Conservation (phyloP, 1,140 invertebrate species). For the Rhyzopertha dominica region DNA sequence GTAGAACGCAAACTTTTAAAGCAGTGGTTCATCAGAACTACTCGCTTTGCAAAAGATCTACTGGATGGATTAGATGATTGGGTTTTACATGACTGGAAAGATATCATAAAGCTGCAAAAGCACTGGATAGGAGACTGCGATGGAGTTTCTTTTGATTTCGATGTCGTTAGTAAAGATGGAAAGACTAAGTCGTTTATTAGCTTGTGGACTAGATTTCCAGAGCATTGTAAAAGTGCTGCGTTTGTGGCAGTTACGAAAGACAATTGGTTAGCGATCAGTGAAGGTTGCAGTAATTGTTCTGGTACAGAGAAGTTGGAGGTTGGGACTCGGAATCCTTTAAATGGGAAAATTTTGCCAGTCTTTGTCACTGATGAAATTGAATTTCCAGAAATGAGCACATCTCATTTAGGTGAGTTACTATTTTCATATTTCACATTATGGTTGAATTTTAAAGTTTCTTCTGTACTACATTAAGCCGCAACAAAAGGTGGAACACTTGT, state of each 20-base stretch:
- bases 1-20: conserved; percentile 85
- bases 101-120: conserved; percentile 85
- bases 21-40: conserved; percentile 96
- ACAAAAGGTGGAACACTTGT: too few relatives aligned
- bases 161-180: conserved; percentile 45
- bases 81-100: conserved; percentile 68
- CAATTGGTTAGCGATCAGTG: conserved; percentile 50
- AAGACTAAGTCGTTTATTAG: too few relatives aligned
- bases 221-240: conserved; percentile 64
- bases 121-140: conserved; percentile 95
- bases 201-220: conserved; percentile 75
- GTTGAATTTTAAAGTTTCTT: conserved; percentile 9
- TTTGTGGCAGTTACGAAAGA: conserved; percentile 56
- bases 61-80: conserved; percentile 69
- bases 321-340: conserved; percentile 71
- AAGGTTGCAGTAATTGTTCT: conserved; percentile 24
- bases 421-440: conserved; percentile 9
- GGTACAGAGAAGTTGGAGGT: conserved; percentile 46
- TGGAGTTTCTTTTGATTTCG: conserved; percentile 73
- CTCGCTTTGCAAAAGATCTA: conserved; percentile 77
- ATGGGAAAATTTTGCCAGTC: conserved; percentile 60
- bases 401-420: conserved; percentile 61
- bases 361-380: conserved; percentile 60
- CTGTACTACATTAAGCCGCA: too few relatives aligned
- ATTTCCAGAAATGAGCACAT: conserved; percentile 59